Conservation (phyloP, 2,113 vertebrate genomes). For the Callipepla californica region DNA sequence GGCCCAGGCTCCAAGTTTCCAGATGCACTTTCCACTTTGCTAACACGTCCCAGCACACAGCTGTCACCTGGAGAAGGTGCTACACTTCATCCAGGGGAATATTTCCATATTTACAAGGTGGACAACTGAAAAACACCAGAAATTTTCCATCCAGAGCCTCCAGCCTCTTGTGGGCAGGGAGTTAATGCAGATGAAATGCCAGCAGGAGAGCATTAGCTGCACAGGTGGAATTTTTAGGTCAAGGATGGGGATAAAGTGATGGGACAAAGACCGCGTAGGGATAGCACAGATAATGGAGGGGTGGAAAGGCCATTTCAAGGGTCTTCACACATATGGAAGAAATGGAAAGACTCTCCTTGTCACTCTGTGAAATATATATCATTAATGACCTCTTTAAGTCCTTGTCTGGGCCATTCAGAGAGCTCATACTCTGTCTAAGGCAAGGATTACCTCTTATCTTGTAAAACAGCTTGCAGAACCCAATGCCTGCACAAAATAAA, state of each 20-base stretch:
- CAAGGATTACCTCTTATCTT: neutral
- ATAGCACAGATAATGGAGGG: neutral
- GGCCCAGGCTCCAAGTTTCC: neutral
- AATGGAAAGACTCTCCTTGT: neutral
- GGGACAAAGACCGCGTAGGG: accelerated
- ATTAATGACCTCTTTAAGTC: neutral
- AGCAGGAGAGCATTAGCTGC: too few relatives aligned
- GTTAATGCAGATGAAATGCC: neutral
- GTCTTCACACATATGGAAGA: neutral
- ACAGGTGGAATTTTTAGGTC: neutral
- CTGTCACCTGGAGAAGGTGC: neutral
- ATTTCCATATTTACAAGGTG: neutral
- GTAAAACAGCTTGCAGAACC: neutral
- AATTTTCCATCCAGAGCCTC: neutral
- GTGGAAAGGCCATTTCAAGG: neutral
- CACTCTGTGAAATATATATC: too few relatives aligned
- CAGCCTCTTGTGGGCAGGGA: neutral
- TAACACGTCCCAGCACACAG: neutral
- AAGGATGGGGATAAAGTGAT: neutral
- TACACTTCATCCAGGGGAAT: accelerated
- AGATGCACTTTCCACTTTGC: neutral
- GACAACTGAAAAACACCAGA: neutral
- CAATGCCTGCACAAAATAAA: accelerated
- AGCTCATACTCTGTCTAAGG: neutral
- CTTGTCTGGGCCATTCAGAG: neutral